phyloP scores from a whole-genome alignment of 2,888 invertebrate genomes.

The Eilema caniola region DNA sequence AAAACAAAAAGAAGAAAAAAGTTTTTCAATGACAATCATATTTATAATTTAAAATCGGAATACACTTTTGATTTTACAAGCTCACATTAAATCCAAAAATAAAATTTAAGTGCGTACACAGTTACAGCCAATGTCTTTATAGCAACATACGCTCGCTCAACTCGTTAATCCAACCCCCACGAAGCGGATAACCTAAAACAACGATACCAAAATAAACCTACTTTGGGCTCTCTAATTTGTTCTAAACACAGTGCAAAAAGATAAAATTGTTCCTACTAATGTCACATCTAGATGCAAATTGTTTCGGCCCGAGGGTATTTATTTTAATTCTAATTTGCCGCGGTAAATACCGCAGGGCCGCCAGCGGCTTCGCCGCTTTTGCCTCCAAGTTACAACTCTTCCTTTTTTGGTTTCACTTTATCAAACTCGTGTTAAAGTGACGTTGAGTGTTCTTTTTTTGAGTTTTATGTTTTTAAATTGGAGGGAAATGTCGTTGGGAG shows the following conservation, averaged over 20 bases:
- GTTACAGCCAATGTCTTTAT: constrained; percentile 11
- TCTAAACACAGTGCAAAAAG: constrained; percentile 63
- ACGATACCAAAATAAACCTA: constrained; percentile 45
- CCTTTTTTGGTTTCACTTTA: constrained; percentile 50
- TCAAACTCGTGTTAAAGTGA: constrained; percentile 51
- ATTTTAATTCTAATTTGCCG: constrained; percentile 80
- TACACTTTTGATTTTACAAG: not conserved
- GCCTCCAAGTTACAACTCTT: constrained; percentile 49
- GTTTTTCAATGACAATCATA: no score
- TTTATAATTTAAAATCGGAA: not conserved
- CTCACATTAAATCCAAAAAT: not conserved
- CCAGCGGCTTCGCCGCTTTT: constrained; percentile 54
- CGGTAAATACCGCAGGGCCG: constrained; percentile 80
- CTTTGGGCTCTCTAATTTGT: constrained; percentile 54
- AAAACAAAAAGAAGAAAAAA: no score
- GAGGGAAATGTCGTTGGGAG: constrained; percentile 19
- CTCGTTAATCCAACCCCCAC: constrained; percentile 41
- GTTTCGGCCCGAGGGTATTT: constrained; percentile 78
- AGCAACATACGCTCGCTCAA: constrained; percentile 25
- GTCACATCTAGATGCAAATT: constrained; percentile 87
- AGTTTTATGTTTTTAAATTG: constrained; percentile 25
- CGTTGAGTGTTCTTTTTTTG: constrained; percentile 37
- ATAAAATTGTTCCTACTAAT: constrained; percentile 75
- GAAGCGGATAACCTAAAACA: constrained; percentile 41
- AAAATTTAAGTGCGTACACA: not conserved